Base-by-base conservation (phyloP, 2,797 vertebrate species). In the Triplophysa yarkandensis region DNA sequence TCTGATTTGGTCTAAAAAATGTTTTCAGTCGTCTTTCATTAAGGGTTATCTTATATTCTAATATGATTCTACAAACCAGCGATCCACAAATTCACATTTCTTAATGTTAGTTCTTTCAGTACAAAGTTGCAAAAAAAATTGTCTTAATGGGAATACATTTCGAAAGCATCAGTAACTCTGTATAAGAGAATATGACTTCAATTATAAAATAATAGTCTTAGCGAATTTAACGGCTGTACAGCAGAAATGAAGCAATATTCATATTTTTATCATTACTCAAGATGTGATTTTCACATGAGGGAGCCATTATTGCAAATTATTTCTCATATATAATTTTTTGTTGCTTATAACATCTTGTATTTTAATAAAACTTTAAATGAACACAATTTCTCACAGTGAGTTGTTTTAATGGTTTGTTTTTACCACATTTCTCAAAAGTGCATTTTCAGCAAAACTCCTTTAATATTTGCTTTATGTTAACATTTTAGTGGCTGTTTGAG, bases 401-500 rank as follows among this genome's bases (percentile, higher is more conserved):
- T 54, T 54, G 16, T 16, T 17, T 72, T 71, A 36, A 71, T 71
- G 43, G 32, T 55, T 16, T 71, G 67, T 58, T 67, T 11, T 60
- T 36, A 28, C 50, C 39, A 28, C 36, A 57, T 21, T 28, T 74
- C 13, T 34, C 27, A 5, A 63, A 39, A 16, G 13, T 63, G 36
- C 61, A 27, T 63, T 17, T 16, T 64, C 46, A 65, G 71, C 58
- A 46, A 60, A 75, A 77, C 61, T 14, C 50, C 68, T 74, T 14
- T 64, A 63, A 67, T 52, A 62, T 75, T 64, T 55, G 76, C 48
- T 74, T 43, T 72, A 60, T 50, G 28, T 76, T 77, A 55, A 68
- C 52, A 65, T 61, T 71, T 60, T 55, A 19, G 72, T 78, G 76
- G 76, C 78, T 77, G 68, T 76, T 2, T 8, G 50, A 16, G 25